phyloP scores from a whole-genome alignment of 2,113 vertebrate species.

The Nansenia antarctica region DNA sequence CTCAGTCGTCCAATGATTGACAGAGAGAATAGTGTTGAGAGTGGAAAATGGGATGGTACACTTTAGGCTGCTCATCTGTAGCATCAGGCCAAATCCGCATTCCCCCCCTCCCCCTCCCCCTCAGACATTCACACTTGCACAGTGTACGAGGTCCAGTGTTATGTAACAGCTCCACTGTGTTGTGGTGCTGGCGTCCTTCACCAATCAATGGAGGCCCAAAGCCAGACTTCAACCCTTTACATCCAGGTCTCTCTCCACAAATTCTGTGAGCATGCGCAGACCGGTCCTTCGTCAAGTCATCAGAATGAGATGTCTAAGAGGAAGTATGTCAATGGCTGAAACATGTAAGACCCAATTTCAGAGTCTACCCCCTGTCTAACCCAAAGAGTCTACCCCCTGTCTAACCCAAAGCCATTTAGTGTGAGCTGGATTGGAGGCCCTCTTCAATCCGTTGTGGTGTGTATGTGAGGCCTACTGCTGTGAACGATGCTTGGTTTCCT shows the following conservation, averaged over 20 bases:
- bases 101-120: background rate
- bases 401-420: background rate
- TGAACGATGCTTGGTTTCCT: background rate
- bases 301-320: background rate
- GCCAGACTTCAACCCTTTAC: too few species aligned
- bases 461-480: background rate
- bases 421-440: background rate
- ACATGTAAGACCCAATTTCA: slow-evolving; percentile 10
- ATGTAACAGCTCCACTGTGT: background rate
- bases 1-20: background rate
- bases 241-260: too few species aligned
- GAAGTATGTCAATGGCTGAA: background rate
- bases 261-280: background rate
- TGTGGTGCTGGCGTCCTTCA: background rate
- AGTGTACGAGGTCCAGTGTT: background rate
- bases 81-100: background rate
- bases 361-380: background rate
- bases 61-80: too few species aligned
- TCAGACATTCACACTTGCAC: background rate
- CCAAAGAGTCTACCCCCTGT: background rate
- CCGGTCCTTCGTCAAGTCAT: background rate
- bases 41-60: background rate
- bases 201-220: too few species aligned
- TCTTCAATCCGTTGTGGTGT: background rate
- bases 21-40: background rate